Evolutionary conservation across 2,113 vertebrate genomes (phyloP), one percentile per base, ranked within the genome.

Genomic region (Saccopteryx leptura): DNA sequence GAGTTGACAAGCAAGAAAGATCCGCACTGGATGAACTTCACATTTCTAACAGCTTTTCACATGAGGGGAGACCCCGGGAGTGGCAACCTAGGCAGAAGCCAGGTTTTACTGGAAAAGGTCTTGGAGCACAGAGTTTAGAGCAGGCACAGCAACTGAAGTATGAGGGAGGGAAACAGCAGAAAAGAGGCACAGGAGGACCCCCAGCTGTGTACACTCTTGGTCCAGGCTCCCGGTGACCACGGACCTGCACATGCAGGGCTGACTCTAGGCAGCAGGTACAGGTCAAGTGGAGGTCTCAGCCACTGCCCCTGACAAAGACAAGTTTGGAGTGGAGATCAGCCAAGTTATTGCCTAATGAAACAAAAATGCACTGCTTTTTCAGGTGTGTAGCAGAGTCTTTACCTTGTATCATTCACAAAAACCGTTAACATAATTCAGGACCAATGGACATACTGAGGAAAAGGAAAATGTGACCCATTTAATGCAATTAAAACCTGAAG

Each of bases 401-500:
- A 88, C 58, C 74, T 46, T 52, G 4, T 15, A 31, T 21, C 46
- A 60, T 26, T 88, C 50, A 46, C 14, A 85, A 85, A 19, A 31
- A 81, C 52, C 21, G 15, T 63, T 39, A 31, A 68, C n/a, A 76
- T 1, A 72, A 76, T 56, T 5, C 23, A 75, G 61, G 28, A 92
- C 17, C 48, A 87, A 18, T 69, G 28, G 3, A 63, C 48, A 33
- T 0, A 9, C 13, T 28, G 24, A 24, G 9, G n/a, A 92, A 86
- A 86, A 69, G 17, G 39, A 84, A 85, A 85, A 76, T 79, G 15
- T 66, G 18, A 65, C 24, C 39, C 52, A 75, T 13, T 19, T 50
- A 79, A 92, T 65, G 8, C n/a, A 75, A 88, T 23, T 76, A 82
- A 91, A 91, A 88, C 33, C 75, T 79, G 24, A 60, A 72, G 19